Base-by-base conservation (phyloP, 1,140 invertebrate genomes). In the Procambarus virginalis region DNA sequence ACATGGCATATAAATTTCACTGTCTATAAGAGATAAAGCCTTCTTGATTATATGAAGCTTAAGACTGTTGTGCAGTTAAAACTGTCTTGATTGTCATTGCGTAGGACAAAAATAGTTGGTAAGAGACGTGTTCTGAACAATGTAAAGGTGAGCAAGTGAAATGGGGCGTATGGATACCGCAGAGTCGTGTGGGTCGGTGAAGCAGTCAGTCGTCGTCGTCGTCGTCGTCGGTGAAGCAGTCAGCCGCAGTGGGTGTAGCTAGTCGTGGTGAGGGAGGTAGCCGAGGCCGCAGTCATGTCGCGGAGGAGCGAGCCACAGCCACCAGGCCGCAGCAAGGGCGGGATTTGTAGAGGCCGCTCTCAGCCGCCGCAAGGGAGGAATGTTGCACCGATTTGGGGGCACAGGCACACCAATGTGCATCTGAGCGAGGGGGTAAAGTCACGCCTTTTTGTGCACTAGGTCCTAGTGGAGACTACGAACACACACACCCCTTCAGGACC, bases 81-180 rank as follows among this genome's bases (percentile, higher is more conserved):
- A 64, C 60, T 64, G 12, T 64, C 4, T 17, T 64, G 60, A 20
- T 64, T 64, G 17, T 64, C 60, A 64, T 14, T 17, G 10, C 17
- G 9, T 64, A 64, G 17, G 60, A 64, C 60, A 64, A 64, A 64
- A 64, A 2, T 73, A 5, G n/a, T 73, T 73, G 68, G 8, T 64
- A 2, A 1, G 60, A 64, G 60, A 64, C 60, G 60, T 64, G 60
- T 64, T 20, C 60, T 55, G 82, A 70, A 73, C 60, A 6, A 55
- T 49, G 20, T 60, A 64, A 85, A 34, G 55, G 85, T 51, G 79
- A 88, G 86, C 20, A 88, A 88, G 68, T 88, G 86, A 82, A 88
- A 73, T 79, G 78, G 86, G 77, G 60, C 77, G 86, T 76, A 79
- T 70, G 86, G 58, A 80, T 48, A 51, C 86, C 86, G 79, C 79